These are phyloP conservation scores for Drosophila novamexicana DNA, from an alignment of 1,140 invertebrate genomes.

Conservation along the genomic window DNA sequence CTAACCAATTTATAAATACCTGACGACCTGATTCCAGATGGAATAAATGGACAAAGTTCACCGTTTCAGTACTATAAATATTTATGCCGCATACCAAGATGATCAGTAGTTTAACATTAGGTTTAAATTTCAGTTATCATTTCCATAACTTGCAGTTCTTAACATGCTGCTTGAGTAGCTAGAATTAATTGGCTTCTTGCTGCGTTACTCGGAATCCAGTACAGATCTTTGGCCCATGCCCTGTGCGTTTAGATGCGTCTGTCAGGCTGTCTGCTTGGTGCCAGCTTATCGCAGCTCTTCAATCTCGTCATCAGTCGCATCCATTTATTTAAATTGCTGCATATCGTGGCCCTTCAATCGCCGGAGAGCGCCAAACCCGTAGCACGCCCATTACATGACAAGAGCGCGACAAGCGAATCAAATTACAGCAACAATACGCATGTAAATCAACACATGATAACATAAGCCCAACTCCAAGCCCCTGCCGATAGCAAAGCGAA, in stretches of 20 bases:
- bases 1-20: no score
- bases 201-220: constrained; percentile 20
- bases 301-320: constrained; percentile 21
- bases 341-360: constrained; percentile 41
- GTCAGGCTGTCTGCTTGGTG: constrained; percentile 26
- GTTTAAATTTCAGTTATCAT: no score
- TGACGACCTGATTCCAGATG: no score
- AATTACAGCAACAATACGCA: constrained; percentile 60
- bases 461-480: constrained; percentile 43
- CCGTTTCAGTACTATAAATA: no score
- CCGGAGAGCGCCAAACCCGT: constrained; percentile 1
- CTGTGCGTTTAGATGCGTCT: constrained; percentile 2
- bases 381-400: constrained; percentile 36
- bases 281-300: constrained; percentile 25
- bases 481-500: constrained; percentile 15
- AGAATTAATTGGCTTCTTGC: constrained; percentile 32
- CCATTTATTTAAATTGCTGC: constrained; percentile 47
- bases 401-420: constrained; percentile 45
- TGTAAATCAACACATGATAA: constrained; percentile 82
- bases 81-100: no score
- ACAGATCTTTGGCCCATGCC: background rate
- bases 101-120: no score
- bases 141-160: background rate
- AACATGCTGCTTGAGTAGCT: constrained; percentile 5
- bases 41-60: no score